Evolutionary conservation across 2,888 invertebrate genomes (phyloP), one percentile per base, ranked within the genome.

Genomic region (Calliopum simillimum): DNA sequence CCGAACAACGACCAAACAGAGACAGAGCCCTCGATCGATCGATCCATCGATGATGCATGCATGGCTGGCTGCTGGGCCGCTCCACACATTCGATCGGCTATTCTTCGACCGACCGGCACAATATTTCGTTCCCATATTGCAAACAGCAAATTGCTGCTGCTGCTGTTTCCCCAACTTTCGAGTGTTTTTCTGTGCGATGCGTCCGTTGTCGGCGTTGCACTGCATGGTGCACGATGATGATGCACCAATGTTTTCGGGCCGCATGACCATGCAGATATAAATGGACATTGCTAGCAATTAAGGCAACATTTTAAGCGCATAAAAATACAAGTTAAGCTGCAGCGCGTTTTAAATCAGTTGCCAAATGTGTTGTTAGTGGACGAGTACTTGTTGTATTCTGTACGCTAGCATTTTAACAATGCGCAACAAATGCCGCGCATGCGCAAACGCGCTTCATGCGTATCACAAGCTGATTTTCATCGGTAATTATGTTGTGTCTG

Each of bases 301-400:
- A 67, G 67, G 67, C 58, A 33, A 49, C 67, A 59, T 67, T 67
- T 67, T 59, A 67, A 59, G 58, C 58, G 67, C 59, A 67, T 64
- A 64, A 51, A n/a, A 53, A 64, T 41, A 41, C 53, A 51, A 64
- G 58, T 59, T 41, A 55, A 47, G 59, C 23, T 59, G 14, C 55
- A 19, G 19, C 25, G 59, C 25, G 47, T 44, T 55, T 46, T 49
- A 67, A 67, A 59, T 67, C 59, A 67, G 67, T 67, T 67, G 49
- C 49, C 58, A 21, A 59, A 49, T 66, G 65, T 46, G 65, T 46
- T 55, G 55, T 16, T 33, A 25, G 19, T 23, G n/a, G n/a, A n/a
- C n/a, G n/a, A n/a, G 53, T 41, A 19, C 14, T 25, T 33, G 6
- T 63, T 62, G 33, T 21, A 8, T 44, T 19, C 19, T 16, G 63